These are phyloP conservation scores for Medauroidea extradentata DNA, from an alignment of 1,140 invertebrate species.

Conservation along the genomic window DNA sequence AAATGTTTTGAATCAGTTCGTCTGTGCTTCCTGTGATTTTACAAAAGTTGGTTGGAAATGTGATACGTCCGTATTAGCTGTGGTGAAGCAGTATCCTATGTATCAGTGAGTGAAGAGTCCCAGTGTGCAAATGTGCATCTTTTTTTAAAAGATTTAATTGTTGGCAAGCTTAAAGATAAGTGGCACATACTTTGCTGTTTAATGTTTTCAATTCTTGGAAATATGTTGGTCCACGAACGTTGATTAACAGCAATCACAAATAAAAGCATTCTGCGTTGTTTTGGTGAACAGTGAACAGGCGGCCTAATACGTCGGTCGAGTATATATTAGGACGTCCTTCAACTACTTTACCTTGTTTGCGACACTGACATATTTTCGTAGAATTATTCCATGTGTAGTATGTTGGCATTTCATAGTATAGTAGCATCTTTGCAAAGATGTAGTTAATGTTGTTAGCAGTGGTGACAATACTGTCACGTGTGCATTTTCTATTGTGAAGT, in stretches of 20 bases:
- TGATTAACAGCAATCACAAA: slow-evolving; percentile 39
- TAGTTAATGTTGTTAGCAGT: slow-evolving; percentile 31
- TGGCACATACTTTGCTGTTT: slow-evolving; percentile 39
- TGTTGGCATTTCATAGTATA: slow-evolving; percentile 38
- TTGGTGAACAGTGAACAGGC: slow-evolving; percentile 41
- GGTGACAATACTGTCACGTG: slow-evolving; percentile 10
- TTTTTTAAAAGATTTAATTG: slow-evolving; percentile 38
- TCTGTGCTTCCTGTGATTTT: no score
- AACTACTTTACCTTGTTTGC: slow-evolving; percentile 24
- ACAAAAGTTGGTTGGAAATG: no score
- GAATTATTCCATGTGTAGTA: slow-evolving; percentile 40
- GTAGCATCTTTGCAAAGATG: slow-evolving; percentile 39
- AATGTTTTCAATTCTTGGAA: slow-evolving; percentile 40
- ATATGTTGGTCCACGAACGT: slow-evolving; percentile 40
- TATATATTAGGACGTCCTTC: slow-evolving; percentile 28
- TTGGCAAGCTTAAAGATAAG: slow-evolving; percentile 38
- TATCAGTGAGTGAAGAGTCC: slow-evolving; percentile 33
- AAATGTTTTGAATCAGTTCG: no score
- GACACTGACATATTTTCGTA: slow-evolving; percentile 26
- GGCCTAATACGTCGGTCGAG: slow-evolving; percentile 28
- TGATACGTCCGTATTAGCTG: slow-evolving; percentile 11
- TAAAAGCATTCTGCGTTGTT: slow-evolving; percentile 40
- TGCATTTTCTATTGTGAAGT: slow-evolving; percentile 33
- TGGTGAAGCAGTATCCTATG: slow-evolving; percentile 29
- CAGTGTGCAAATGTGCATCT: slow-evolving; percentile 39